Evolutionary conservation across 2,888 invertebrate genomes (phyloP).

Genomic region (Spilosoma lubricipeda): DNA sequence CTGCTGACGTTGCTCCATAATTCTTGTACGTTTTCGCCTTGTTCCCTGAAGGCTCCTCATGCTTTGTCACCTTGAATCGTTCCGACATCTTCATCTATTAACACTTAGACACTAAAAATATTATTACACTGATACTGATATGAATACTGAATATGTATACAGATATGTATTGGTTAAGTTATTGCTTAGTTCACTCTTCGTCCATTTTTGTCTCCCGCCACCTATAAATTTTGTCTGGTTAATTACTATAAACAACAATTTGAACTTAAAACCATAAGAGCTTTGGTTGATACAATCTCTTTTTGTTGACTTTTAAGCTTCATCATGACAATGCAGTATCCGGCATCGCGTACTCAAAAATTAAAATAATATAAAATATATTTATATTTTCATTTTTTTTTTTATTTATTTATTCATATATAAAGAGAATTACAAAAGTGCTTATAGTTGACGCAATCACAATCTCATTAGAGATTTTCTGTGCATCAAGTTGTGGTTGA

Average conservation of each 20-base stretch:
- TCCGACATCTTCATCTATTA: constrained; percentile 83
- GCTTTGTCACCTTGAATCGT: constrained; percentile 87
- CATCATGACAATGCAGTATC: not conserved
- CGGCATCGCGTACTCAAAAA: not conserved
- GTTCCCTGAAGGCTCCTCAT: constrained; percentile 83
- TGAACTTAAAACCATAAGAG: not conserved
- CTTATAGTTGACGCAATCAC: no score
- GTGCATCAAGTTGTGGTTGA: no score
- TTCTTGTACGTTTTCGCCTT: constrained; percentile 78
- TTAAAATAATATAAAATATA: not conserved
- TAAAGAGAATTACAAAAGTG: no score
- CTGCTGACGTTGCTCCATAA: constrained; percentile 87
- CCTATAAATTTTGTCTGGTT: not conserved
- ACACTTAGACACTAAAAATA: constrained; percentile 38
- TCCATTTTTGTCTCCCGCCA: constrained; percentile 31
- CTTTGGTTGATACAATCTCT: no score
- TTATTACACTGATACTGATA: constrained; percentile 42
- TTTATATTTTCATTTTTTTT: not conserved
- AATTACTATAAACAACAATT: constrained; percentile 39
- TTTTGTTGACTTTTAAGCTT: not conserved
- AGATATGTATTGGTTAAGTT: constrained; percentile 33
- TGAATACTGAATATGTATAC: constrained; percentile 44
- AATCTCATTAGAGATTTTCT: no score
- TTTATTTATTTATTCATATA: no score
- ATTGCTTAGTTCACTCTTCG: constrained; percentile 22